These are phyloP conservation scores for Syndactyla subalaris DNA, from an alignment of 2,797 vertebrate genomes.

Conservation along the genomic window DNA sequence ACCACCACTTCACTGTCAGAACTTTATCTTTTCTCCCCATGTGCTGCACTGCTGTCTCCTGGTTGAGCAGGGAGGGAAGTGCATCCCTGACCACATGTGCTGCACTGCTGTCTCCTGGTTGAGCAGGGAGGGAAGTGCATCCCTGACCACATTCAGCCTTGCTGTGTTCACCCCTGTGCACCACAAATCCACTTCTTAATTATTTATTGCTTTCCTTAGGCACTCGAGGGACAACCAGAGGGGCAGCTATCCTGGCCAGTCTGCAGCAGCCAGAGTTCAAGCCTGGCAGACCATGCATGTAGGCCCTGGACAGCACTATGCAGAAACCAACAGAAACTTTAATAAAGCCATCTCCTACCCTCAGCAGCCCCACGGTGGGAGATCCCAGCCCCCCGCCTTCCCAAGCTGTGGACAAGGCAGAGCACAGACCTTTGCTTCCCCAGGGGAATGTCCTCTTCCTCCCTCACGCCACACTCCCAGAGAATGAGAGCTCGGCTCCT, in stretches of 20 bases:
- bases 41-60: accelerated
- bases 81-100: accelerated
- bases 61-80: neutral
- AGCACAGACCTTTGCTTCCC: neutral
- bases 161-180: neutral
- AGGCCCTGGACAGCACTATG: neutral
- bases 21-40: neutral
- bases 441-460: accelerated
- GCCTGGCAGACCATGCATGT: neutral
- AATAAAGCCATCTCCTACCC: neutral
- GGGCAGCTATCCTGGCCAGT: neutral
- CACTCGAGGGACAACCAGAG: neutral
- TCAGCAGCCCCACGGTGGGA: neutral
- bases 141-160: accelerated
- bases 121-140: neutral
- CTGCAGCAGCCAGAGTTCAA: neutral
- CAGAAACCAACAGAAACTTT: neutral
- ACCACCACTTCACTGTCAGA: accelerated
- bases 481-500: accelerated
- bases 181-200: neutral
- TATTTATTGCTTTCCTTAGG: neutral
- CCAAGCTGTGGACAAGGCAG: neutral
- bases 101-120: neutral
- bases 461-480: accelerated
- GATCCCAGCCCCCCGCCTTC: neutral